Base-by-base conservation (phyloP, 2,113 vertebrate species). In the Petroica traversi region DNA sequence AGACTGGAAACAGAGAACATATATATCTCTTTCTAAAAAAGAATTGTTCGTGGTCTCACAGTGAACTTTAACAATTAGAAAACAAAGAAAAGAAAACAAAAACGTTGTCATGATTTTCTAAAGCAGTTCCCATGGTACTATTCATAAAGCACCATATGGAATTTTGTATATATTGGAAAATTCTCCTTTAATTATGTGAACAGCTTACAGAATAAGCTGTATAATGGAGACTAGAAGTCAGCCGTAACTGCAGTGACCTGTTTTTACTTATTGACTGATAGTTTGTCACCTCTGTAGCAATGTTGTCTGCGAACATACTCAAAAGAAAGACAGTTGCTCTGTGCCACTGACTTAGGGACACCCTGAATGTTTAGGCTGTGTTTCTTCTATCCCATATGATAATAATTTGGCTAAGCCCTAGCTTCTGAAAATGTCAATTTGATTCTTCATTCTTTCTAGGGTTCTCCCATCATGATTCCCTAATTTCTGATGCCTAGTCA, bases 131-230 rank as follows among this genome's bases (percentile, higher is more conserved):
- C 78, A 77, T 83, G 51, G 41, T 59, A 46, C 54, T 83, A 51
- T 87, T 92, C 85, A 26, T 87, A 75, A 95, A 88, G 84, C 57
- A 43, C 59, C 75, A 89, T 71, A 67, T 81, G 78, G 87, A 97
- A 69, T 89, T 93, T 29, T 88, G 62, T 66, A 20, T 79, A 20
- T 66, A 40, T 73, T 93, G 81, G 64, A 82, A 76, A 88, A 76
- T 59, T 66, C 41, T 64, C 24, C 19, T 72, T 24, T 87, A 87
- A 54, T 91, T 86, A 45, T 4, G 2, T 38, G 51, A 79, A n/a
- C 45, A 83, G 26, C 58, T 89, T 41, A 43, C 75, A 83, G 54
- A 76, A 41, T 66, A 82, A 58, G 19, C 9, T 77, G 15, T 85
- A 23, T 73, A 72, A 64, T 62, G 29, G 49, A 88, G 88, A 73